Percentiles rank a stretch among this genome's conserved stretches.
These are phyloP conservation scores for Leptonema lineaticorne DNA, from an alignment of 1,140 invertebrate species.

Conservation along the genomic window DNA sequence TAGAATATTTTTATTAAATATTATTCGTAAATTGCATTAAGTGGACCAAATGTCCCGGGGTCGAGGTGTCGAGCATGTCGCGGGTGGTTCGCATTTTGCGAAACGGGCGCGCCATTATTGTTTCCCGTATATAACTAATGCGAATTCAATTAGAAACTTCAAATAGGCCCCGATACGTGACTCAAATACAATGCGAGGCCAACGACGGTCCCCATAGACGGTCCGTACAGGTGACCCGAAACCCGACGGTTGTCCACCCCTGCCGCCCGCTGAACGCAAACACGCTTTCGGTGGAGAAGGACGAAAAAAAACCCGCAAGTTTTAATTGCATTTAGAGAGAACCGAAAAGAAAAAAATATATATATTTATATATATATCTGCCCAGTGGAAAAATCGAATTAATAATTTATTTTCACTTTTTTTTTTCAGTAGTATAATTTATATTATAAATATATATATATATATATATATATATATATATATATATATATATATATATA, in stretches of 20 bases:
- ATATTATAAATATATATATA: no score
- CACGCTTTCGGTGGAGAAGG: not conserved
- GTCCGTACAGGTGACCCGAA: not conserved
- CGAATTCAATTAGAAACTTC: slow-evolving; percentile 41
- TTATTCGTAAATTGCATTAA: no score
- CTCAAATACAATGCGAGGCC: slow-evolving; percentile 25
- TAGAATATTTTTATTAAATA: no score
- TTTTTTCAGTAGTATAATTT: no score
- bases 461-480: no score
- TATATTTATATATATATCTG: no score
- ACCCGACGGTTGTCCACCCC: not conserved
- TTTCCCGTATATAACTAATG: slow-evolving; percentile 38
- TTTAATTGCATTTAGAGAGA: not conserved
- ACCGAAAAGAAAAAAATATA: not conserved
- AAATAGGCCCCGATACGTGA: slow-evolving; percentile 36
- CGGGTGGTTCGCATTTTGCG: not conserved
- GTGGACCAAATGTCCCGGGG: no score
- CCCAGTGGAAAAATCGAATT: no score
- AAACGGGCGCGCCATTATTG: not conserved
- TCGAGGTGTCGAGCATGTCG: not conserved
- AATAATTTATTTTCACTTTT: no score
- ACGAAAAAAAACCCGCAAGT: slow-evolving; percentile 4
- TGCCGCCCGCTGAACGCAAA: not conserved
- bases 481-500: no score
- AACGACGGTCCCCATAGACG: not conserved